Base-by-base conservation (phyloP, 2,797 vertebrate species). In the Gymnodraco acuticeps region DNA sequence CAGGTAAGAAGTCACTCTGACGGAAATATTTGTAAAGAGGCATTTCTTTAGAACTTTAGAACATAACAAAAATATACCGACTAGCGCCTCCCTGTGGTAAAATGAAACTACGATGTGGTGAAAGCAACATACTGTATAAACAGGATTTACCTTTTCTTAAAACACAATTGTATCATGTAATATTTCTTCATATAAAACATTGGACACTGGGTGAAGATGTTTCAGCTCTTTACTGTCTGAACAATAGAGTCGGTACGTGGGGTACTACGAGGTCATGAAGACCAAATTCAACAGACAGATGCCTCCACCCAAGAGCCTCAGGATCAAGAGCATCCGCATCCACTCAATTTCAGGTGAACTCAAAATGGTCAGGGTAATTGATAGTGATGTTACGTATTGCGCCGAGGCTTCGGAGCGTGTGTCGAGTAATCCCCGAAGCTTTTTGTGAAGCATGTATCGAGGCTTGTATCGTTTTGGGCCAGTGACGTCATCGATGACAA, bases 251-350 rank as follows among this genome's bases (percentile, higher is more conserved):
- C 96, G 98, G 69, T 99, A 99, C 23, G 97, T 99, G 65, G 95
- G 93, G 11, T 99, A 99, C 92, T 99, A 99, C 81, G 97, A 97
- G 81, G 91, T 96, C 75, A 91, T 99, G 96, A 99, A 97, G 93
- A 96, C 84, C 54, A 94, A 89, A 77, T 97, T 96, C 87, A 89
- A 94, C 79, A 93, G 96, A 83, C 93, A 92, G 81, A 89, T 98
- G 27, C 97, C 98, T 86, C 95, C 95, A 64, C 87, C 91, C 55
- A 95, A 95, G 89, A 87, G 75, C 61, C 90, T 99, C 64, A 90
- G 51, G 82, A 95, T 99, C 83, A 96, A 94, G 89, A 97, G 93
- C 90, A 73, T 99, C 71, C 90, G 95, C 78, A 94, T 99, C 89
- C 93, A 97, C 89, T 96, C 96, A 46, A 95, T 99, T 74, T 93